phyloP scores from a whole-genome alignment of 2,113 vertebrate species.

The Mohoua ochrocephala region DNA sequence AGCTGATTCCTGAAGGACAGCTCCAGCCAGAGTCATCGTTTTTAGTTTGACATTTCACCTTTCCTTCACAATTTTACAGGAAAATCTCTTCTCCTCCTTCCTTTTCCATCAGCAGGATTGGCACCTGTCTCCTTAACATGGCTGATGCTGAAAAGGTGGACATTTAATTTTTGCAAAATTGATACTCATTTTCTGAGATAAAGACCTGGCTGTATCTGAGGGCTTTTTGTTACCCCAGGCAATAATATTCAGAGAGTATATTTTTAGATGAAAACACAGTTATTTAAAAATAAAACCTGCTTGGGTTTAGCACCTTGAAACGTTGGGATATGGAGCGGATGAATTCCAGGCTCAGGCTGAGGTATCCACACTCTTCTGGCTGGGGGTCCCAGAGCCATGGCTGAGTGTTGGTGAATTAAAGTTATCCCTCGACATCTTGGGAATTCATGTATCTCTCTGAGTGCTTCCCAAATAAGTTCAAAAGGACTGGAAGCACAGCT shows the following conservation, averaged over 20 bases:
- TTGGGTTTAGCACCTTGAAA: background rate
- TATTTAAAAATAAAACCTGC: background rate
- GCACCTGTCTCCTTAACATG: background rate
- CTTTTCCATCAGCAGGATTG: background rate
- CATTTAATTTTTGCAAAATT: background rate
- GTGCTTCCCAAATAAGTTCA: background rate
- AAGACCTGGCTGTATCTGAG: background rate
- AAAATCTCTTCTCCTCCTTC: background rate
- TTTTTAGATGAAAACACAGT: background rate
- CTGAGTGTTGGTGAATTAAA: background rate
- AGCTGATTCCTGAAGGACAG: background rate
- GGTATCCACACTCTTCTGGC: background rate
- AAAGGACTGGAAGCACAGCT: background rate
- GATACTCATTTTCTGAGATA: background rate
- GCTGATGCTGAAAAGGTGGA: background rate
- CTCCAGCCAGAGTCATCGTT: background rate
- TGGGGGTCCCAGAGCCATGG: background rate
- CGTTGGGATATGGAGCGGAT: background rate
- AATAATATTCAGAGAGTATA: background rate
- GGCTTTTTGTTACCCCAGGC: background rate
- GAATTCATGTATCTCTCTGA: background rate
- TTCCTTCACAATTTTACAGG: background rate
- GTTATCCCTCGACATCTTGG: background rate
- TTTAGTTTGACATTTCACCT: too few species aligned
- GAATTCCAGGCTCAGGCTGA: background rate